Evolutionary conservation across 1,140 invertebrate species (phyloP), one percentile per base, ranked within the genome.

Genomic region (Nymphalis io): DNA sequence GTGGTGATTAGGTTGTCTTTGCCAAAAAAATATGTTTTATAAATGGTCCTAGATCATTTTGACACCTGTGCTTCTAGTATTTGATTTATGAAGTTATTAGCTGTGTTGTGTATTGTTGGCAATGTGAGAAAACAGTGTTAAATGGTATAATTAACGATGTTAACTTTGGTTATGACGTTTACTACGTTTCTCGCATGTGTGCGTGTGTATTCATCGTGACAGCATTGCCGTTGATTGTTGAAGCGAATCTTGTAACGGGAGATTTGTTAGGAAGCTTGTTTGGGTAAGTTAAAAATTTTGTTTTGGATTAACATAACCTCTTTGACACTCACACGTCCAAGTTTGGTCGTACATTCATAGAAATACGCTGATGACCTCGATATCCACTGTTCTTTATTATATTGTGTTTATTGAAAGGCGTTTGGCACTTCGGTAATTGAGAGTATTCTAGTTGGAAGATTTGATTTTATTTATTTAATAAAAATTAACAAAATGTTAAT

Each of bases 1-100:
- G 89, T 91, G 89, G 89, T 91, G 88, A 90, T 88, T 89, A 89
- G 81, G 83, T 75, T 82, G 88, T 87, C 76, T 90, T 88, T 85
- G 79, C 72, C 79, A 79, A 90, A 84, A 86, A 84, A 80, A 78
- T 82, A 83, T 74, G 86, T 86, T 85, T 91, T 91, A 85, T 88
- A 84, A 81, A 91, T 88, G 81, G 83, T 88, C 85, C 72, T 72
- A 72, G 79, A 73, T 70, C 79, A 64, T 70, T 72, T 83, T 79
- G 51, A 46, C 61, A 39, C 59, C 72, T 78, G 80, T 84, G 76
- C 59, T 77, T 71, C 72, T 77, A 67, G 75, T 79, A 79, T 82
- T 74, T 88, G 70, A 73, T 72, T 78, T 73, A 80, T 79, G 69
- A 75, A 80, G 81, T 88, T 62, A 70, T 83, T 78, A 69, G 64